Evolutionary conservation across 2,797 vertebrate species (phyloP).

Genomic region (Aselliscus stoliczkanus): DNA sequence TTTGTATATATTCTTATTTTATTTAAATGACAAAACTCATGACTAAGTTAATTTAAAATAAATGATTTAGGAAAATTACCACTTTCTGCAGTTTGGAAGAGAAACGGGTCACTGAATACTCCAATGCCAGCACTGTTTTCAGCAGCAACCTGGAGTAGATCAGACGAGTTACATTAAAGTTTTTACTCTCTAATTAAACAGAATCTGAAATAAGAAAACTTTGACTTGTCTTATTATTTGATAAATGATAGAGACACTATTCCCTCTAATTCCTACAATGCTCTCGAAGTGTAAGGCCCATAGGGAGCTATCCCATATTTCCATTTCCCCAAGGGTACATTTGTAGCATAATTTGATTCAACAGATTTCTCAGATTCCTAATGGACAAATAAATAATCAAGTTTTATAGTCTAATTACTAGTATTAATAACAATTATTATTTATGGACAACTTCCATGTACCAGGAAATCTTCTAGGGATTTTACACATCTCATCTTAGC

Average conservation of each 20-base stretch:
- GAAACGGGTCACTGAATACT: constrained; percentile 91
- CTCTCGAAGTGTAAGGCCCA: not conserved
- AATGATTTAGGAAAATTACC: constrained; percentile 83
- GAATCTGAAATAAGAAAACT: not conserved
- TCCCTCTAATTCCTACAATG: not conserved
- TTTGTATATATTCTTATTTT: not conserved
- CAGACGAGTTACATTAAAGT: constrained; percentile 72
- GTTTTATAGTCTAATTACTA: not conserved
- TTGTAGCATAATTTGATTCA: not conserved
- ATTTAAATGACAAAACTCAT: not conserved
- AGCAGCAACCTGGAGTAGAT: constrained; percentile 90
- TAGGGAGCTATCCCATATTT: not conserved
- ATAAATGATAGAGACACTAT: not conserved
- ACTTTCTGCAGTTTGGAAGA: constrained; percentile 95
- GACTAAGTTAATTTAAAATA: constrained; percentile 32
- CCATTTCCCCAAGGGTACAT: not conserved
- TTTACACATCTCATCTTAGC: not conserved
- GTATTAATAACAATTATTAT: not conserved
- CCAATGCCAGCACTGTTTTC: constrained; percentile 88
- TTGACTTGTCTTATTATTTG: not conserved
- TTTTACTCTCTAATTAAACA: not conserved
- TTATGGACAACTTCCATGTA: not conserved
- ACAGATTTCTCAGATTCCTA: not conserved
- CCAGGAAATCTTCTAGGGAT: not conserved
- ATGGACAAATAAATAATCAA: not conserved